Evolutionary conservation across 1,140 invertebrate species (phyloP).

Genomic region (Octopus sinensis): DNA sequence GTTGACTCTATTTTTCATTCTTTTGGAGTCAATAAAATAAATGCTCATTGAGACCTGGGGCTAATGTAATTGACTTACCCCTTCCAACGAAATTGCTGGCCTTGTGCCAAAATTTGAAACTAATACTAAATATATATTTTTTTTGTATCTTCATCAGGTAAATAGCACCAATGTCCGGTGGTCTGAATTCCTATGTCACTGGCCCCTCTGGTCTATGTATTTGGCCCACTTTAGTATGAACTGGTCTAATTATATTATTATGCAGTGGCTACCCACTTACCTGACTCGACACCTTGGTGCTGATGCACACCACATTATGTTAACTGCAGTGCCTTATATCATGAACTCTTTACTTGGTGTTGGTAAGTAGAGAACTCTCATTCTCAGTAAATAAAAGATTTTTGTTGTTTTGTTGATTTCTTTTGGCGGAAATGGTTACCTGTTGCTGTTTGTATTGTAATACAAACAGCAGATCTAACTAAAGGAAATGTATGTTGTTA

Average conservation of each 20-base stretch:
- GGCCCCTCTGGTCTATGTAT: constrained; percentile 76
- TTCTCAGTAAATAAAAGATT: background rate
- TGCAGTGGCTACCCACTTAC: constrained; percentile 81
- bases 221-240: constrained; percentile 81
- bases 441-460: too few species aligned
- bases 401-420: too few species aligned
- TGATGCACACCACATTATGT: constrained; percentile 71
- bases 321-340: constrained; percentile 75
- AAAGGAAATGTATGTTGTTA: too few species aligned
- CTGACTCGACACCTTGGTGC: constrained; percentile 68
- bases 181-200: constrained; percentile 70
- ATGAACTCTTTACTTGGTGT: constrained; percentile 74
- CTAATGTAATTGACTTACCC: too few species aligned
- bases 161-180: constrained; percentile 62
- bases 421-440: too few species aligned
- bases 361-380: constrained; percentile 58
- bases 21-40: too few species aligned
- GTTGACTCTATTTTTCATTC: too few species aligned
- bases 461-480: too few species aligned
- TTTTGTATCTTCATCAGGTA: constrained; percentile 54
- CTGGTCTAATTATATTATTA: constrained; percentile 80
- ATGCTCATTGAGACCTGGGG: too few species aligned
- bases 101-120: too few species aligned
- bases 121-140: background rate
- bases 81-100: too few species aligned